Conservation (phyloP, 2,797 vertebrate species). For the Intellagama lesueurii region DNA sequence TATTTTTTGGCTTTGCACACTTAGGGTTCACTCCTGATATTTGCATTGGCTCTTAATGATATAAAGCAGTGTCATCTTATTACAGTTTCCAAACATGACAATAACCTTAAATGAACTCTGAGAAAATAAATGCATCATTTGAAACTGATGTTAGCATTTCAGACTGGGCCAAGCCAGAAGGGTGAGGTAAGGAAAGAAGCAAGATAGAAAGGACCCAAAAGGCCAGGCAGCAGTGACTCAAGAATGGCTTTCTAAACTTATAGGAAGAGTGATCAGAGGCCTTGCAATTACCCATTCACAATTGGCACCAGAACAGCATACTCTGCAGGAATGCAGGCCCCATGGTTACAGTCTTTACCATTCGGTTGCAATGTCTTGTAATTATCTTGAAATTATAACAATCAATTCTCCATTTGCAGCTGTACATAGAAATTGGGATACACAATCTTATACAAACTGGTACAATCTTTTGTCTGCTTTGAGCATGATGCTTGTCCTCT, state of each 20-base stretch:
- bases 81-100: conserved; percentile 40
- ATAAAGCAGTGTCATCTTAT: conserved; percentile 31
- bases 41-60: conserved; percentile 42
- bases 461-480: no score
- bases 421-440: no score
- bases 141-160: conserved; percentile 29
- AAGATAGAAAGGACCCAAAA: neutral
- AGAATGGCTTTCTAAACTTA: neutral
- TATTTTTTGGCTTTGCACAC: conserved; percentile 26
- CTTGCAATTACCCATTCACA: no score
- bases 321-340: no score
- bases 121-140: conserved; percentile 19
- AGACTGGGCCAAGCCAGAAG: neutral
- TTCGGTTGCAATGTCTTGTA: no score
- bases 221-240: neutral
- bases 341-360: no score
- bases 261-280: no score
- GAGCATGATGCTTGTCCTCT: no score
- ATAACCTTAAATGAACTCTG: conserved; percentile 20
- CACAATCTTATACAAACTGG: no score
- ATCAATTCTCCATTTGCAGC: no score
- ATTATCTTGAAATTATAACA: no score
- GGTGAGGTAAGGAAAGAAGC: neutral
- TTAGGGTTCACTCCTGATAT: conserved; percentile 31
- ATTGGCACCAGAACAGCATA: no score